These are phyloP conservation scores for Syngnathus typhle DNA, from an alignment of 2,113 vertebrate genomes.

Conservation along the genomic window DNA sequence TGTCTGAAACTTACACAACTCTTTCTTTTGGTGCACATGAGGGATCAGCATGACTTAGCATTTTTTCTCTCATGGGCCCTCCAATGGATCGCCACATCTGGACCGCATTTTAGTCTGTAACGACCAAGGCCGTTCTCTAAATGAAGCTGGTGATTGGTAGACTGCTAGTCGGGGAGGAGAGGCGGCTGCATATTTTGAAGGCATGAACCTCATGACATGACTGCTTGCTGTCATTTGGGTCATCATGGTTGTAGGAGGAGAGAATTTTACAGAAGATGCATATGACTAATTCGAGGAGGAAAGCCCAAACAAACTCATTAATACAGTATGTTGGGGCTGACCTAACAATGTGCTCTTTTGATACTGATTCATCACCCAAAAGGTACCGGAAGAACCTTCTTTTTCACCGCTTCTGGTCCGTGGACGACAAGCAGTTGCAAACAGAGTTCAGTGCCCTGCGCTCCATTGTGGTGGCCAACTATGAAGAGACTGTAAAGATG, in stretches of 20 bases:
- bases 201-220: background rate
- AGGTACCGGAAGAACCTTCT: constrained; percentile 91
- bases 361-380: background rate
- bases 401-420: constrained; percentile 96
- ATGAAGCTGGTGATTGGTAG: constrained; percentile 42
- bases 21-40: constrained; percentile 3
- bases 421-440: constrained; percentile 93
- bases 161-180: constrained; percentile 1
- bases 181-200: background rate
- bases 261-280: background rate
- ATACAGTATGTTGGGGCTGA: background rate
- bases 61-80: constrained; percentile 31
- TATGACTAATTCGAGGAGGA: background rate
- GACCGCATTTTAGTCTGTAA: constrained; percentile 31
- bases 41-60: constrained; percentile 54
- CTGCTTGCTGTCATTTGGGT: background rate
- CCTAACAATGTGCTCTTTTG: background rate
- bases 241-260: background rate
- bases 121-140: constrained; percentile 28
- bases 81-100: constrained; percentile 55
- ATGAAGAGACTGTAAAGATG: constrained; percentile 94
- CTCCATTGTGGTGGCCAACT: constrained; percentile 91
- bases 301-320: background rate
- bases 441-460: constrained; percentile 89
- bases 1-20: constrained; percentile 27